Evolutionary conservation across 2,113 vertebrate species (phyloP), one percentile per base, ranked within the genome.

Genomic region (Rhea americana): DNA sequence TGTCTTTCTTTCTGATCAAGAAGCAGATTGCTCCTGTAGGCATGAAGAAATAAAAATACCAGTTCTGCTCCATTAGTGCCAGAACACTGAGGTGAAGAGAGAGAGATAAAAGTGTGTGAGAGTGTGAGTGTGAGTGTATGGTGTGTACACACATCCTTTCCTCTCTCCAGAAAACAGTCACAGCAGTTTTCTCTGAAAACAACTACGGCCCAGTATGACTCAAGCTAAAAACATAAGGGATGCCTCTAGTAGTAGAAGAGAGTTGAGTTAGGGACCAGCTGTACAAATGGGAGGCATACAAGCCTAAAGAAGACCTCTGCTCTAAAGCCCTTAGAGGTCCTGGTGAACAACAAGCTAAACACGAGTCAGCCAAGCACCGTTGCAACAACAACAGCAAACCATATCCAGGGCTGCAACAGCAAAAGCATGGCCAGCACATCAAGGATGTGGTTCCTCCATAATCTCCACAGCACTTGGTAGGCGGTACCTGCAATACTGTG

Each of bases 11-110:
- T 37, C 50, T 41, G 41, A 73, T 47, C n/a, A 67, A 53, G 93
- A 61, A 3, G 0, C 61, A 74, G 61, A 89, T 30, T 80, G 17
- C 12, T 76, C 4, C 85, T 80, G 45, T 26, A 70, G 39, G 41
- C 82, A 80, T 55, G 22, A 89, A 86, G 65, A 74, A 74, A 95
- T 79, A 48, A 68, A 89, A 90, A 11, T n/a, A 72, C 30, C 65
- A 71, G 41, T 30, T 75, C 56, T 37, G 30, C 68, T 45, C 70
- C 48, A 51, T 62, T 65, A 81, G 10, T 22, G 37, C 3, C 51
- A 41, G 35, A 80, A 53, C 41, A 39, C 35, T 20, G 50, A 78
- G 78, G 68, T 58, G 32, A 61, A 72, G 45, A 32, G 21, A 45
- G 43, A 16, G 43, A 15, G 43, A 45, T 13, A 45, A 14, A 16